Evolutionary conservation across 92 coral and sea anemone species (phyloP).

Genomic region (Epizoanthus illoricatus): DNA sequence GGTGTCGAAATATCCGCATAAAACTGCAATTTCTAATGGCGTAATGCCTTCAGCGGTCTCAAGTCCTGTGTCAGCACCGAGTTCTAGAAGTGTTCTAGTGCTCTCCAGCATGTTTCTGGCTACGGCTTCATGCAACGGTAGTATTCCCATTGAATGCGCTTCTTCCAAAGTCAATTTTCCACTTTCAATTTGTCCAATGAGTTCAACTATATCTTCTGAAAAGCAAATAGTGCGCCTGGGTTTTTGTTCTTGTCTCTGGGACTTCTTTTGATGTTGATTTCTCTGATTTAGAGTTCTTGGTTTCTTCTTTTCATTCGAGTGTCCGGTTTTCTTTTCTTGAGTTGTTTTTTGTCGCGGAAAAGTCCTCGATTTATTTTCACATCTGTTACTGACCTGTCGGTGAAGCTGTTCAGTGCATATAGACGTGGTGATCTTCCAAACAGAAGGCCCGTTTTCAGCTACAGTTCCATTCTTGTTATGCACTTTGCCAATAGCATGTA

Average conservation of each 20-base stretch:
- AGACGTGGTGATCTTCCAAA: conserved; percentile 35
- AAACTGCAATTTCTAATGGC: conserved; percentile 78
- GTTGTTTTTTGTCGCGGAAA: background rate
- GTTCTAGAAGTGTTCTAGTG: conserved; percentile 59
- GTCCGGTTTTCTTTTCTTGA: background rate
- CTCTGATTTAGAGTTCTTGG: background rate
- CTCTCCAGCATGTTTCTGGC: conserved; percentile 61
- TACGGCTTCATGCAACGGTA: conserved; percentile 79
- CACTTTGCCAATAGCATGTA: background rate
- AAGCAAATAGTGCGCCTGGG: background rate
- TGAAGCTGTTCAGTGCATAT: conserved; percentile 2
- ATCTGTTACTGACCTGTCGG: background rate
- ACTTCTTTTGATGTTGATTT: conserved; percentile 1
- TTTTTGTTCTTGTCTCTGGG: conserved; percentile 14
- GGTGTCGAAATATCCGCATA: conserved; percentile 79
- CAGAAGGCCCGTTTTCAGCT: background rate
- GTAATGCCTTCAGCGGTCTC: conserved; percentile 81
- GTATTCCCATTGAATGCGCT: conserved; percentile 54
- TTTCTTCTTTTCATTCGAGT: conserved; percentile 12
- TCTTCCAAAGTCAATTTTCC: conserved; percentile 56
- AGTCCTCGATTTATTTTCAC: background rate
- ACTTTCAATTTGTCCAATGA: conserved; percentile 33
- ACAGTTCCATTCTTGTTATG: conserved; percentile 7
- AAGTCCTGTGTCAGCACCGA: conserved; percentile 65
- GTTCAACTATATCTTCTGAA: conserved; percentile 15